Evolutionary conservation across 2,113 vertebrate species (phyloP).

Genomic region (Malurus alboscapulatus): DNA sequence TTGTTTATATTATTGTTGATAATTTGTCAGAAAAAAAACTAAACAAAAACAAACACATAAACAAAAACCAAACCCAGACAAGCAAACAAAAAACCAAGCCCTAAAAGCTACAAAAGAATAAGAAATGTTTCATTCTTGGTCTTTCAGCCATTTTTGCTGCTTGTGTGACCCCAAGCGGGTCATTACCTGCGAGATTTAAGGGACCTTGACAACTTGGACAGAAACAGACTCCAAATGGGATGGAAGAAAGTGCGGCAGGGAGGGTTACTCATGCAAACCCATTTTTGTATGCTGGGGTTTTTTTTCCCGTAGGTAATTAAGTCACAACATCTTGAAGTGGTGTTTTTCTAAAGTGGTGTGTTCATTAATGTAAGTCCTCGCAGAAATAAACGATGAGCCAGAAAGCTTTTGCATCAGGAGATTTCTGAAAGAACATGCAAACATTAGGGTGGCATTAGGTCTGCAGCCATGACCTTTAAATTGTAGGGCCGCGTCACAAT

Average conservation of each 20-base stretch:
- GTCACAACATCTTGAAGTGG: neutral
- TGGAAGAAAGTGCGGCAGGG: neutral
- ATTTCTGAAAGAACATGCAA: neutral
- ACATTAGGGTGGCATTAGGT: neutral
- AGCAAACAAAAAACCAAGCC: neutral
- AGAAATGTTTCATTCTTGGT: neutral
- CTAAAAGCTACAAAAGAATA: neutral
- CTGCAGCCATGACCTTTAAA: neutral
- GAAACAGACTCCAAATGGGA: neutral
- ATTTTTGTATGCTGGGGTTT: neutral
- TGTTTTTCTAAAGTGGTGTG: neutral
- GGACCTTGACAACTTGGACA: neutral
- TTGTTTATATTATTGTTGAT: neutral
- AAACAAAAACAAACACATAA: neutral
- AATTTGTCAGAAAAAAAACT: neutral
- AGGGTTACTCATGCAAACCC: neutral
- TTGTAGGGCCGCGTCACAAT: rapidly evolving
- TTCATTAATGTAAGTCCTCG: neutral
- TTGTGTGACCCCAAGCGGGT: neutral
- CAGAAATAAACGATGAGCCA: neutral
- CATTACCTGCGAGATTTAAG: neutral
- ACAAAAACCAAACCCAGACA: neutral
- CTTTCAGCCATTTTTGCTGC: neutral
- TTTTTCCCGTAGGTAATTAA: neutral
- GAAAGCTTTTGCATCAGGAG: neutral